These are phyloP conservation scores for Meloidogyne hapla DNA, from an alignment of 1,140 invertebrate genomes.

Conservation along the genomic window DNA sequence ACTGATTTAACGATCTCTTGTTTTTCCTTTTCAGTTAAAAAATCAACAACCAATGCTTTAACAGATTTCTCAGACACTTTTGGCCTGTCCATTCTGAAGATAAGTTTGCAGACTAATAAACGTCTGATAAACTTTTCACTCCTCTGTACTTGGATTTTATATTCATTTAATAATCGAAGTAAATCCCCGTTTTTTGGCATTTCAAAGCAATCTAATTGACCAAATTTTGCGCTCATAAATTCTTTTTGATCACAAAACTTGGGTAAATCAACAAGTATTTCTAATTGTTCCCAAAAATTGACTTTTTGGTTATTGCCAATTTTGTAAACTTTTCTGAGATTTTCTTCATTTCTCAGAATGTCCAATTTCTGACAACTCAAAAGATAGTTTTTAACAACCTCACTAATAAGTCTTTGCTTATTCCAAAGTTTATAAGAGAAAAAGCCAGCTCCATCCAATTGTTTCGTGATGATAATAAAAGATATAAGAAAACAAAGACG, in stretches of 20 bases:
- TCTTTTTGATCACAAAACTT: background rate
- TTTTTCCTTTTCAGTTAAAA: background rate
- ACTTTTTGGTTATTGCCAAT: background rate
- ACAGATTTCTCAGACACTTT: background rate
- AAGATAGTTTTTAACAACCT: background rate
- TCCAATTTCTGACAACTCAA: background rate
- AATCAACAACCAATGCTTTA: background rate
- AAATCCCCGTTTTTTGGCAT: background rate
- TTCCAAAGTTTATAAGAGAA: background rate
- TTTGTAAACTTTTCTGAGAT: background rate
- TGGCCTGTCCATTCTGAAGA: background rate
- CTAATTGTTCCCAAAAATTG: background rate
- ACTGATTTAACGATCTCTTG: background rate
- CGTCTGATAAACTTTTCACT: background rate
- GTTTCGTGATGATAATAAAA: background rate
- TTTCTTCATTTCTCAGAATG: background rate
- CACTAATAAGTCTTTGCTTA: background rate
- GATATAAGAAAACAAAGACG: background rate
- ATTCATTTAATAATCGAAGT: background rate
- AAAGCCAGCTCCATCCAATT: background rate
- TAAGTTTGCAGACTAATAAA: background rate
- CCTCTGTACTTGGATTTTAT: background rate
- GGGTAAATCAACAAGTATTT: background rate
- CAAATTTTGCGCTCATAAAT: background rate
- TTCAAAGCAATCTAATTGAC: background rate